Conservation (phyloP, 2,888 invertebrate genomes). For the Lomographa bimaculata region DNA sequence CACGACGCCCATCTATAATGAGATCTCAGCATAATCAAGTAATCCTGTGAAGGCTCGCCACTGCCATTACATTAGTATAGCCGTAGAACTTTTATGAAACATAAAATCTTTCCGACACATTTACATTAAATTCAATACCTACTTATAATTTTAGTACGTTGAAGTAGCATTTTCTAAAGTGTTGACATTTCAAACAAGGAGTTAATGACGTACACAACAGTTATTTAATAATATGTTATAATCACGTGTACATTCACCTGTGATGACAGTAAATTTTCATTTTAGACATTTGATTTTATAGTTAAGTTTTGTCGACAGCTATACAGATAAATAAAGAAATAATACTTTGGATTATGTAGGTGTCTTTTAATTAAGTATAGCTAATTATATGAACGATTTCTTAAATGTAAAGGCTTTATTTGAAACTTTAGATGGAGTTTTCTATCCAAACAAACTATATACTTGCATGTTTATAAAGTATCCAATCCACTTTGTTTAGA, state of each 20-base stretch:
- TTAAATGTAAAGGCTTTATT: too few species aligned
- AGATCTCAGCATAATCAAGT: constrained; percentile 29
- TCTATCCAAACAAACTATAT: constrained; percentile 1
- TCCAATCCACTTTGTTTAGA: constrained; percentile 41
- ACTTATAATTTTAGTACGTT: too few species aligned
- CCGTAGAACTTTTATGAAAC: neutral
- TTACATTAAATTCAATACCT: too few species aligned
- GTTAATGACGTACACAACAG: constrained; percentile 11
- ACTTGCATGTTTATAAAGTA: constrained; percentile 18
- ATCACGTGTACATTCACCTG: constrained; percentile 8
- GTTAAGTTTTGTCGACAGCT: constrained; percentile 22
- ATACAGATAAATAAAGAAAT: constrained; percentile 21
- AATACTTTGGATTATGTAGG: constrained; percentile 13
- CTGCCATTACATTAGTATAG: constrained; percentile 23
- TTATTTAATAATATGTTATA: constrained; percentile 19
- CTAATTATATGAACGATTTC: too few species aligned
- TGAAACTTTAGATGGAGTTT: constrained; percentile 1
- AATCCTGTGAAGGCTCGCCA: constrained; percentile 19
- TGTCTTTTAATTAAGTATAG: neutral
- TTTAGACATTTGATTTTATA: constrained; percentile 15
- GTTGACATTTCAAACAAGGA: constrained; percentile 16
- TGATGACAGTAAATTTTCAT: constrained; percentile 24
- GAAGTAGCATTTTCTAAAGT: too few species aligned
- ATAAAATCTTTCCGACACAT: too few species aligned
- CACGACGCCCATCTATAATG: constrained; percentile 30